Evolutionary conservation across 2,113 vertebrate genomes (phyloP), one percentile per base, ranked within the genome.

Genomic region (Leptocoma aspasia): DNA sequence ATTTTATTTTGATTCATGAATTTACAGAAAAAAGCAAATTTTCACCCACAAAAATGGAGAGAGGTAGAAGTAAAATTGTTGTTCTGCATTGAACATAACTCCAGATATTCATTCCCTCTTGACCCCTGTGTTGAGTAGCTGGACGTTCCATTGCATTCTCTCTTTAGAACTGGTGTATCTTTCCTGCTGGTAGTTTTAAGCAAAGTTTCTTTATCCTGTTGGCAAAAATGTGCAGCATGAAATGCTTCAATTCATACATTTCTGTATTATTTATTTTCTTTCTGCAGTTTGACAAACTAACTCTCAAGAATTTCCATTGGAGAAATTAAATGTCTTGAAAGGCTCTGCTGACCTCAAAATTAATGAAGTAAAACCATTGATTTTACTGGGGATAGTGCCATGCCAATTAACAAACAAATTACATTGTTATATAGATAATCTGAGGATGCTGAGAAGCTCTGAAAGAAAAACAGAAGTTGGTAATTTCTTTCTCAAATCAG

Each of bases 331-430:
- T 81, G 77, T 92, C 87, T 92, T 86, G 59, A 26, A 95, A 83
- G 86, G 87, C 66, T 84, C 53, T 59, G 39, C 64, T 96, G 81
- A 78, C 81, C 94, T 71, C 54, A 80, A 70, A 96, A 92, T 78
- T 75, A 94, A 88, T 82, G 92, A 63, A 78, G 87, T 39, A 52
- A 93, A 94, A 7, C 63, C 31, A 90, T 90, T 5, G 68, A 92
- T 60, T 94, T 92, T 89, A 53, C 24, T 78, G 60, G 30, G 18
- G 54, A 82, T 61, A 61, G 71, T 89, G 53, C 54, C 60, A 35
- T 89, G 75, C 94, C 89, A 76, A 59, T 93, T 96, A 97, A 65
- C 41, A 91, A 91, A 86, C 61, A 76, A 57, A 95, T 90, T 83
- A 52, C 42, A 41, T 75, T 82, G 18, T 70, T 35, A 45, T 45